These are phyloP conservation scores for Rhingia rostrata DNA, from an alignment of 2,888 invertebrate species.

Conservation along the genomic window DNA sequence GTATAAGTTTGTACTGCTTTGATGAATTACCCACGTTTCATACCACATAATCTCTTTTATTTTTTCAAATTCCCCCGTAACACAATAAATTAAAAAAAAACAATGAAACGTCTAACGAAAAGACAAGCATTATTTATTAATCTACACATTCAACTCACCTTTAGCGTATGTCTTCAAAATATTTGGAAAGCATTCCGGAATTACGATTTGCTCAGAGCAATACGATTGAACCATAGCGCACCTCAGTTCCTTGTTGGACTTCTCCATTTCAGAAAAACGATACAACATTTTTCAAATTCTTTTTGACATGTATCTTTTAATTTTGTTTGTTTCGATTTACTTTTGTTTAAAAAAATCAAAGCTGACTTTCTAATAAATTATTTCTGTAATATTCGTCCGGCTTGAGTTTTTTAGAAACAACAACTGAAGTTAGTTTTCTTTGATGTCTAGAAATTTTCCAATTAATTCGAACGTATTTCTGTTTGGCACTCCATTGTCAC, in stretches of 20 bases:
- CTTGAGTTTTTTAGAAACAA: constrained; percentile 3
- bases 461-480: constrained; percentile 37
- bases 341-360: constrained; percentile 8
- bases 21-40: no score
- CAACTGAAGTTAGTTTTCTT: constrained; percentile 35
- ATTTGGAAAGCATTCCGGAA: constrained; percentile 73
- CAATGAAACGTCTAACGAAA: neutral
- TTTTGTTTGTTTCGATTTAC: neutral
- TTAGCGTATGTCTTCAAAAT: constrained; percentile 74
- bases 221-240: constrained; percentile 69
- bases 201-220: constrained; percentile 73
- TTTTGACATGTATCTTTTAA: constrained; percentile 40
- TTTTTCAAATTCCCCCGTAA: neutral
- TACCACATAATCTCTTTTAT: no score
- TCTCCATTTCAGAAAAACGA: constrained; percentile 21
- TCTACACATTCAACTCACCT: constrained; percentile 55
- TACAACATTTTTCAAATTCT: constrained; percentile 19
- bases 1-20: no score
- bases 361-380: neutral
- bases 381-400: constrained; percentile 5
- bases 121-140: constrained; percentile 1
- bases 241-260: constrained; percentile 21
- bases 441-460: constrained; percentile 26
- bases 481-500: constrained; percentile 54
- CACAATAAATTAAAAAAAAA: neutral